These are phyloP conservation scores for Lepidurus couesii DNA, from an alignment of 1,140 invertebrate genomes.

Conservation along the genomic window DNA sequence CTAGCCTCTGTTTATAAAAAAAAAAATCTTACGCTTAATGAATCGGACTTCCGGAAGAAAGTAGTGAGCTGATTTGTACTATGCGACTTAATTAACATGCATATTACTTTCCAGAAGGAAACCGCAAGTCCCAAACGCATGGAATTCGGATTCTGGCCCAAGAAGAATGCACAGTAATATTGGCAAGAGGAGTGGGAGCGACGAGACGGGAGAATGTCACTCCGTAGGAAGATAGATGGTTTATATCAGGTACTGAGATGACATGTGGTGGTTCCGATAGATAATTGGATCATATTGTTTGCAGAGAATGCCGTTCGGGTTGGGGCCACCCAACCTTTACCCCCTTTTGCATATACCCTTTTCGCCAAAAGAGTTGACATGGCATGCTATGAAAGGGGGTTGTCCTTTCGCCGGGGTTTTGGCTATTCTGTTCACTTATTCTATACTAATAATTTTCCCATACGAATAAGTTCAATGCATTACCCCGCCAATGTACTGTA, in stretches of 20 bases:
- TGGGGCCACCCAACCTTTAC: neutral
- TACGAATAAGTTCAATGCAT: neutral
- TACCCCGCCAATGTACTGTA: neutral
- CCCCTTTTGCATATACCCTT: neutral
- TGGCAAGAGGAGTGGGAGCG: neutral
- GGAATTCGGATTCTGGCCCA: too few relatives aligned
- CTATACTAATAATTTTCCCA: neutral
- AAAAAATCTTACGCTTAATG: too few relatives aligned
- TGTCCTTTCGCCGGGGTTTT: neutral
- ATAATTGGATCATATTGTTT: conserved; percentile 11
- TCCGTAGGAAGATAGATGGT: neutral
- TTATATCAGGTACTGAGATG: conserved; percentile 3
- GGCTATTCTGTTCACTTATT: neutral
- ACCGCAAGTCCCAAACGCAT: neutral
- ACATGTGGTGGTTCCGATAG: conserved; percentile 3
- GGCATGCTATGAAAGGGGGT: neutral
- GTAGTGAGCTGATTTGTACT: too few relatives aligned
- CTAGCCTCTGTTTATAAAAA: too few relatives aligned
- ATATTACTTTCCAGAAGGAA: neutral
- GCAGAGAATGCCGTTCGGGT: neutral
- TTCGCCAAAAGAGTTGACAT: neutral
- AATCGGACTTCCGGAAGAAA: too few relatives aligned
- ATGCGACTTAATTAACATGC: too few relatives aligned
- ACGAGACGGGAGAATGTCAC: neutral
- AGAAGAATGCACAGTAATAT: neutral